phyloP scores from a whole-genome alignment of 2,888 invertebrate species.

The Polylopha cassiicola region DNA sequence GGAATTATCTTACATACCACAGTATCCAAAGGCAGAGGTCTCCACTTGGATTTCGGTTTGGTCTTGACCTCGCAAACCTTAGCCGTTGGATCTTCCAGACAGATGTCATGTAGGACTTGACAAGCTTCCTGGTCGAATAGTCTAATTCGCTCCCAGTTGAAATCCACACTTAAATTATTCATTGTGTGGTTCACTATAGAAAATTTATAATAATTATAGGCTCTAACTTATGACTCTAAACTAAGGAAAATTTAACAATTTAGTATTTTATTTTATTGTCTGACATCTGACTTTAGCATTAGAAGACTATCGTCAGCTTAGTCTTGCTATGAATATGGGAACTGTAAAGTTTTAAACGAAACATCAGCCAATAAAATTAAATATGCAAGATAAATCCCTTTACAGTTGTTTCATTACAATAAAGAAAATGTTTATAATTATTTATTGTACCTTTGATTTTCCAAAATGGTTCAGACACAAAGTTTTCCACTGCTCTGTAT shows the following conservation, averaged over 20 bases:
- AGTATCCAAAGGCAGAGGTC: slow-evolving; percentile 96
- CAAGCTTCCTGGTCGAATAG: slow-evolving; percentile 92
- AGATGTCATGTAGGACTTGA: slow-evolving; percentile 87
- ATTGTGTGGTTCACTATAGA: slow-evolving; percentile 85
- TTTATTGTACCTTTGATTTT: slow-evolving; percentile 85
- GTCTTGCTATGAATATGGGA: no score
- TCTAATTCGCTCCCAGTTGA: slow-evolving; percentile 90
- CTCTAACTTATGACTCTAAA: background rate
- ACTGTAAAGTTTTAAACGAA: no score
- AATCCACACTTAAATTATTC: slow-evolving; percentile 88
- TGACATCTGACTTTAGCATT: no score
- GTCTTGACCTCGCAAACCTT: slow-evolving; percentile 85
- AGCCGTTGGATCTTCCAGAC: slow-evolving; percentile 84
- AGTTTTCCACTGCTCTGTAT: slow-evolving; percentile 93
- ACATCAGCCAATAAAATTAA: no score
- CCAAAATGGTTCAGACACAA: slow-evolving; percentile 97
- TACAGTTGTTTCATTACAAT: slow-evolving; percentile 1
- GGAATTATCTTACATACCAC: slow-evolving; percentile 79
- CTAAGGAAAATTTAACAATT: no score
- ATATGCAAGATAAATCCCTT: no score
- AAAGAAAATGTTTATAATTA: background rate
- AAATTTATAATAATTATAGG: slow-evolving; percentile 13
- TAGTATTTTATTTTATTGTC: no score
- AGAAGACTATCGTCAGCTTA: no score
- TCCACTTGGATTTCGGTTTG: slow-evolving; percentile 96